Evolutionary conservation across 2,113 vertebrate species (phyloP).

Genomic region (Brachionichthys hirsutus): DNA sequence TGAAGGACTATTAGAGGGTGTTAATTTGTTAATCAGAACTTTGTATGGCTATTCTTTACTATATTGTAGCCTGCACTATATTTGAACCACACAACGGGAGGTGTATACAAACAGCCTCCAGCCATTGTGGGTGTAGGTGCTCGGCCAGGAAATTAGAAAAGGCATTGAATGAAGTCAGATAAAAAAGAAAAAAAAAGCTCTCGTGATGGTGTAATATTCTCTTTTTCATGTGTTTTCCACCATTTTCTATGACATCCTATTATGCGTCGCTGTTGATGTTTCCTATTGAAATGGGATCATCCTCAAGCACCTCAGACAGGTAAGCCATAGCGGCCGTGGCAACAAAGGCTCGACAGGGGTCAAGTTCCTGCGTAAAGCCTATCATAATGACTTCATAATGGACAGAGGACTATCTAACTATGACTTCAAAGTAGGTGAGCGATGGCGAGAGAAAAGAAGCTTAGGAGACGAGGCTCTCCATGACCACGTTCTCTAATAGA

Average conservation of each 20-base stretch:
- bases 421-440: slow-evolving; percentile 93
- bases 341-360: slow-evolving; percentile 88
- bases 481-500: slow-evolving; percentile 85
- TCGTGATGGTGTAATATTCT: slow-evolving; percentile 61
- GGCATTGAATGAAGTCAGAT: slow-evolving; percentile 59
- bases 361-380: slow-evolving; percentile 83
- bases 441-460: slow-evolving; percentile 84
- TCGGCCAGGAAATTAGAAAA: slow-evolving; percentile 69
- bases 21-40: slow-evolving; percentile 82
- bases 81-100: slow-evolving; percentile 66
- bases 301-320: slow-evolving; percentile 81
- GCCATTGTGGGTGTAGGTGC: slow-evolving; percentile 66
- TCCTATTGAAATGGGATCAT: slow-evolving; percentile 87
- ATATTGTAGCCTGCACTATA: slow-evolving; percentile 65
- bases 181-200: slow-evolving; percentile 44
- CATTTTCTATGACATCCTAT: slow-evolving; percentile 68
- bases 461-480: slow-evolving; percentile 78
- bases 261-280: slow-evolving; percentile 72
- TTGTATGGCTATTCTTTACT: slow-evolving; percentile 71
- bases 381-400: slow-evolving; percentile 91
- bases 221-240: slow-evolving; percentile 52
- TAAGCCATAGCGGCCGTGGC: slow-evolving; percentile 78
- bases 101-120: slow-evolving; percentile 69
- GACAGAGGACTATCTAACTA: slow-evolving; percentile 83
- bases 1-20: slow-evolving; percentile 79